These are phyloP conservation scores for Alethe diademata DNA, from an alignment of 2,113 vertebrate genomes.

Conservation along the genomic window DNA sequence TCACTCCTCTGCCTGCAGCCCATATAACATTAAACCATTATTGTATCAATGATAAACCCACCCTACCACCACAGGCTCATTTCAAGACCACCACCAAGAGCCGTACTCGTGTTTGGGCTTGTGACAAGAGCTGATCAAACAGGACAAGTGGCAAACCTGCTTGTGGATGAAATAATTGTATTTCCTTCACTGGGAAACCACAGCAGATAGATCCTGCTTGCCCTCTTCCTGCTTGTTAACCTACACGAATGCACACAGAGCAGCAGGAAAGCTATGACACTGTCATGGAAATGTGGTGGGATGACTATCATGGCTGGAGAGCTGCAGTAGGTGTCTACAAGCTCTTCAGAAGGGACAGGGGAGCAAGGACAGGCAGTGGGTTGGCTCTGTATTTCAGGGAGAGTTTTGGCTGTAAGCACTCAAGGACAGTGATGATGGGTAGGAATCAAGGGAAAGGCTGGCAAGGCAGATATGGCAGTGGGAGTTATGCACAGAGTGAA, in stretches of 20 bases:
- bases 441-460: not conserved
- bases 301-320: not conserved
- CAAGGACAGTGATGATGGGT: not conserved
- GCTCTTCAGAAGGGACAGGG: not conserved
- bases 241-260: not conserved
- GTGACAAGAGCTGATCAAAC: not conserved
- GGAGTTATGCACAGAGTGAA: not conserved
- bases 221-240: not conserved
- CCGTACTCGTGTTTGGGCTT: not conserved
- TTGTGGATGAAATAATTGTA: not conserved
- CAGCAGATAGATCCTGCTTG: not conserved
- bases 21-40: not conserved
- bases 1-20: not conserved
- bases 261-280: not conserved
- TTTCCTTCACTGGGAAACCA: not conserved
- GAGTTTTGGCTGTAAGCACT: not conserved
- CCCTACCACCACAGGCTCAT: not conserved
- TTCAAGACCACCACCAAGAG: not conserved
- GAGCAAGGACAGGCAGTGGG: not conserved
- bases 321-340: not conserved
- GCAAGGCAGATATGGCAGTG: not conserved
- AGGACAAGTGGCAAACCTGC: not conserved
- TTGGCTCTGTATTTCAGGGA: not conserved
- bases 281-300: rapidly evolving
- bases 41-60: rapidly evolving